phyloP scores from a whole-genome alignment of 2,888 invertebrate genomes.

The Lithophane semibrunnea region DNA sequence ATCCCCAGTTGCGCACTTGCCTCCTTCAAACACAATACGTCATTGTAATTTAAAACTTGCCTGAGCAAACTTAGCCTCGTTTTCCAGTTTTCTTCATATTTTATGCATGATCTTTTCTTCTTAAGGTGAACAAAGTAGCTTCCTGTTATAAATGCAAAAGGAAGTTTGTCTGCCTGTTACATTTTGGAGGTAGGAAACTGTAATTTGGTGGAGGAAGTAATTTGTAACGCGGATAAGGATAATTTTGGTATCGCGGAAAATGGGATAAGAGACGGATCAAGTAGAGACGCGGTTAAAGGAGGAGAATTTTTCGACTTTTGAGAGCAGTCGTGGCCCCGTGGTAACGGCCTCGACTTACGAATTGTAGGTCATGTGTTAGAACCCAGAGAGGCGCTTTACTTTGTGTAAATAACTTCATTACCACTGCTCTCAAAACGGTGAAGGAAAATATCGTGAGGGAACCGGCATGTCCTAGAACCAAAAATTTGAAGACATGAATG shows the following conservation, averaged over 20 bases:
- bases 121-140: slow-evolving; percentile 19
- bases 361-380: too few relatives aligned
- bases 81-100: slow-evolving; percentile 34
- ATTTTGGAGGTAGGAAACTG: slow-evolving; percentile 1
- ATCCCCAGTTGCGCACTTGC: slow-evolving; percentile 10
- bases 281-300: background rate
- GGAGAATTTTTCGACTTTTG: background rate
- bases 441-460: too few relatives aligned
- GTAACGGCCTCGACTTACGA: too few relatives aligned
- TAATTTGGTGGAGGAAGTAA: slow-evolving; percentile 15
- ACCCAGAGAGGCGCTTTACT: too few relatives aligned
- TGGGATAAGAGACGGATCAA: background rate
- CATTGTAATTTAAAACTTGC: slow-evolving; percentile 53
- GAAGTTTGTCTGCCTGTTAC: slow-evolving; percentile 31
- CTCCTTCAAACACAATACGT: slow-evolving; percentile 30
- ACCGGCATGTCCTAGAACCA: too few relatives aligned
- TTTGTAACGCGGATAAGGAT: slow-evolving; percentile 22
- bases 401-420: too few relatives aligned
- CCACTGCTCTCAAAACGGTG: too few relatives aligned
- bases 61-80: slow-evolving; percentile 14
- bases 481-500: too few relatives aligned
- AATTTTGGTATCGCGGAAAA: background rate
- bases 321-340: background rate
- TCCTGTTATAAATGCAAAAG: slow-evolving; percentile 34
- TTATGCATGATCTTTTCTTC: slow-evolving; percentile 42